Percentiles rank a stretch among this genome's conserved stretches.
Conservation (phyloP, 2,888 invertebrate genomes). For the Xestia c-nigrum region DNA sequence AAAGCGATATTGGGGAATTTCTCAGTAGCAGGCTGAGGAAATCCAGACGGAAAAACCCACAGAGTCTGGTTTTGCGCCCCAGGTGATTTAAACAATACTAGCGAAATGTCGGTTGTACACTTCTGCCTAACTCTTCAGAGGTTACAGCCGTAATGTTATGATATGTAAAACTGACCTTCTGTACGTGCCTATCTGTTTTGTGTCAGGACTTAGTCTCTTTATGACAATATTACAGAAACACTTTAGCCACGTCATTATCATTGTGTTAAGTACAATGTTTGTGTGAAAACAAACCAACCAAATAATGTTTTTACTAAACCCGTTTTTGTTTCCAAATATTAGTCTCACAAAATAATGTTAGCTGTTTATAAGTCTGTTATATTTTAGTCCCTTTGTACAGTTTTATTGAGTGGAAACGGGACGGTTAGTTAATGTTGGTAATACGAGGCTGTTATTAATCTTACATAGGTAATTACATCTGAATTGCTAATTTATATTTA, state of each 20-base stretch:
- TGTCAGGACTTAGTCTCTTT: constrained; percentile 65
- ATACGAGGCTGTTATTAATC: constrained; percentile 21
- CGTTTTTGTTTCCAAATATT: constrained; percentile 54
- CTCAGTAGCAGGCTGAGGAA: no score
- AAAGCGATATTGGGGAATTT: no score
- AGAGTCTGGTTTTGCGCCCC: no score
- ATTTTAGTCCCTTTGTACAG: constrained; percentile 29
- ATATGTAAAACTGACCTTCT: constrained; percentile 5
- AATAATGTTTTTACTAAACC: constrained; percentile 45
- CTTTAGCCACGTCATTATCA: constrained; percentile 69
- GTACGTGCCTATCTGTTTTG: not conserved
- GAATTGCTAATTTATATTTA: constrained; percentile 11
- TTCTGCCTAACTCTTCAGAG: no score
- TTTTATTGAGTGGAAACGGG: constrained; percentile 40
- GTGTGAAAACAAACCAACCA: constrained; percentile 43
- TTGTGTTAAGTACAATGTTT: constrained; percentile 66
- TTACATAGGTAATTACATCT: constrained; percentile 22
- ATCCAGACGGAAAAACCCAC: no score
- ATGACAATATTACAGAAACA: constrained; percentile 65
- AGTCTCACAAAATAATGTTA: constrained; percentile 30
- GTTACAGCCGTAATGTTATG: no score
- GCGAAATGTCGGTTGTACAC: no score
- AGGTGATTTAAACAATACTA: no score
- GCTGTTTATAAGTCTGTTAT: constrained; percentile 36
- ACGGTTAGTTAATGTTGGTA: constrained; percentile 32